phyloP scores from a whole-genome alignment of 2,888 invertebrate species.

The Ariolimax columbianus region DNA sequence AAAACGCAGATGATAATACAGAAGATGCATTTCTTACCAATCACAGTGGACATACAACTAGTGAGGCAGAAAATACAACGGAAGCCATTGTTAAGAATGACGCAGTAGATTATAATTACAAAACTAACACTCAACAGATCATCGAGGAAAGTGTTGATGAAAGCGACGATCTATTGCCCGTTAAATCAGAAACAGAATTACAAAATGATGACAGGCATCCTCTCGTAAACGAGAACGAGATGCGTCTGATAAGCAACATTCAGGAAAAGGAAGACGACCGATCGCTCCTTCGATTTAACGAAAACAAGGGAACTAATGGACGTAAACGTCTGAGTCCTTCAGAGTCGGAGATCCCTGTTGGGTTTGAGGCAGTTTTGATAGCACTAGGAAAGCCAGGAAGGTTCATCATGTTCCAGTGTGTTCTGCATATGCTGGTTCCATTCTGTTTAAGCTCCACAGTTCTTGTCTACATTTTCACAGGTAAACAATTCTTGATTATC shows the following conservation, averaged over 20 bases:
- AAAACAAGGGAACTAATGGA: neutral
- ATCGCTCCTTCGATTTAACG: neutral
- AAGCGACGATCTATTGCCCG: neutral
- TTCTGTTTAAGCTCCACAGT: slow-evolving; percentile 8
- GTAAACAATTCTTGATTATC: neutral
- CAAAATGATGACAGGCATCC: neutral
- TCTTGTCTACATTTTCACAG: slow-evolving; percentile 21
- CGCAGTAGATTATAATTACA: neutral
- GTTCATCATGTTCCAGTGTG: neutral
- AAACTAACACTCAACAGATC: neutral
- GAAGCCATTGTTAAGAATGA: neutral
- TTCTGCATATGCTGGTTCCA: neutral
- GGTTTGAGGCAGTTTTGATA: slow-evolving; percentile 22
- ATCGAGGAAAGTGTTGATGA: neutral
- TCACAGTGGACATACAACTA: neutral
- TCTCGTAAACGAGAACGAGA: neutral
- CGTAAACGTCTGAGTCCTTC: neutral
- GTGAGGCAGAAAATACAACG: neutral
- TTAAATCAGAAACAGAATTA: neutral
- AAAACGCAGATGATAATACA: neutral
- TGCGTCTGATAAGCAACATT: neutral
- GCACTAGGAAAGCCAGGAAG: slow-evolving; percentile 21
- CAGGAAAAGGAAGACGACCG: neutral
- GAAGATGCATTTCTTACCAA: neutral
- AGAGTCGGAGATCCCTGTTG: neutral